These are phyloP conservation scores for Odontocolon sp. DNA, from an alignment of 2,888 invertebrate genomes.

Conservation along the genomic window DNA sequence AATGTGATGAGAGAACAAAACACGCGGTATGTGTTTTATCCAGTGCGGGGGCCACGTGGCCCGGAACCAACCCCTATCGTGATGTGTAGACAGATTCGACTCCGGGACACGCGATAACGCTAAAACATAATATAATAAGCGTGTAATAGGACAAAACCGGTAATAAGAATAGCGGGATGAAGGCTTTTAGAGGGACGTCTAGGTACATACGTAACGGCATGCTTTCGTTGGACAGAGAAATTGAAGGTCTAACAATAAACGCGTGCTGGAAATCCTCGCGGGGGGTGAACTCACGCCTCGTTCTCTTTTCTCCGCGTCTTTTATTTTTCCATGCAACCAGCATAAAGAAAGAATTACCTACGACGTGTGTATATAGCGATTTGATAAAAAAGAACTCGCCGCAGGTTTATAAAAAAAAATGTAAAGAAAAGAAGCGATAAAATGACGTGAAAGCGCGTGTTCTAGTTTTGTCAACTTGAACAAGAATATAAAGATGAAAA, in stretches of 20 bases:
- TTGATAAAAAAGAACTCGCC: no score
- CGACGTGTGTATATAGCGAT: neutral
- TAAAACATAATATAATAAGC: constrained; percentile 30
- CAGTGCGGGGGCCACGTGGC: constrained; percentile 24
- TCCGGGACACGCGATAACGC: neutral
- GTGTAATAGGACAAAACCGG: constrained; percentile 46
- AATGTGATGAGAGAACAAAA: neutral
- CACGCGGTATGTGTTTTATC: neutral
- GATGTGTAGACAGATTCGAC: constrained; percentile 16
- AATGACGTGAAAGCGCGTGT: no score
- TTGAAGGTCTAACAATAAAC: neutral
- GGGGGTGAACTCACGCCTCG: neutral
- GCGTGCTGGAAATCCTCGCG: neutral
- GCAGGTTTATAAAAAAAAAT: no score
- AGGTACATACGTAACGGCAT: no score
- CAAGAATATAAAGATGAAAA: neutral
- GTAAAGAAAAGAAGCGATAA: no score
- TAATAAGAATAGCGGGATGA: constrained; percentile 47
- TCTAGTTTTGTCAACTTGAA: constrained; percentile 11
- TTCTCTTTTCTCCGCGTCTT: neutral
- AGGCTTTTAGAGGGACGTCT: neutral
- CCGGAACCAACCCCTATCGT: constrained; percentile 18
- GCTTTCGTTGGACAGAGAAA: no score
- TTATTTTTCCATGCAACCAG: neutral
- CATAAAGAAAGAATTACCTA: neutral